Conservation (phyloP, 2,888 invertebrate species). For the Stenodema calcarata region DNA sequence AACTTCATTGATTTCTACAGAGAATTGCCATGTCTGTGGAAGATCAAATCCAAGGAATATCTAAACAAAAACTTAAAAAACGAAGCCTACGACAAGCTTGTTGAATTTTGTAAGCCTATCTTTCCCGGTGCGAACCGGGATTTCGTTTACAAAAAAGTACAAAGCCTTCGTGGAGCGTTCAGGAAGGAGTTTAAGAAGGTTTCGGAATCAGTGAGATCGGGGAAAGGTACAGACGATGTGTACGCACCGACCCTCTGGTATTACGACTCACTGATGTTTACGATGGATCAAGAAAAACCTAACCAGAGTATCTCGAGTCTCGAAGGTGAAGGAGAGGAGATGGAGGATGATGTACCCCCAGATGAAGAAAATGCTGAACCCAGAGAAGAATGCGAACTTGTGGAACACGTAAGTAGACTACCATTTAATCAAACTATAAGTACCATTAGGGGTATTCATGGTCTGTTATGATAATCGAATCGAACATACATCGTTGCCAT, state of each 20-base stretch:
- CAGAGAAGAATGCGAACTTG: neutral
- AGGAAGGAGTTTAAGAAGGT: slow-evolving; percentile 34
- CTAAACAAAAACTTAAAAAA: slow-evolving; percentile 38
- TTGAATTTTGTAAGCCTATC: slow-evolving; percentile 23
- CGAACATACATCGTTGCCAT: too few relatives aligned
- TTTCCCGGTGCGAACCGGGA: neutral
- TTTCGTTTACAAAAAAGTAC: slow-evolving; percentile 1
- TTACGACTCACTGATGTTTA: neutral
- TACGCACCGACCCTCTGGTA: slow-evolving; percentile 1
- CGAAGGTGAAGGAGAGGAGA: neutral
- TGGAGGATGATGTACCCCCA: neutral
- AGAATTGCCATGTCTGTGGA: too few relatives aligned
- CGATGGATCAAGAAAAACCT: neutral
- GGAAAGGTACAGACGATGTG: too few relatives aligned
- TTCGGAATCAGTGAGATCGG: neutral
- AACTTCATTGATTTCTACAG: too few relatives aligned
- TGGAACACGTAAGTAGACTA: slow-evolving; percentile 3
- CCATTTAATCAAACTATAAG: neutral
- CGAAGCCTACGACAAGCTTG: neutral
- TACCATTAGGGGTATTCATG: neutral
- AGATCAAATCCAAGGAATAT: slow-evolving; percentile 3
- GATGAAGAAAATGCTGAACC: neutral
- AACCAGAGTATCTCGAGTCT: neutral
- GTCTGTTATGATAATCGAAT: too few relatives aligned
- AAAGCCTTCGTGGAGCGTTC: slow-evolving; percentile 27